A percentile compares a stretch with the other conserved stretches of the same genome.
These are phyloP conservation scores for Ceraclea dissimilis DNA, from an alignment of 2,888 invertebrate genomes.

Conservation along the genomic window DNA sequence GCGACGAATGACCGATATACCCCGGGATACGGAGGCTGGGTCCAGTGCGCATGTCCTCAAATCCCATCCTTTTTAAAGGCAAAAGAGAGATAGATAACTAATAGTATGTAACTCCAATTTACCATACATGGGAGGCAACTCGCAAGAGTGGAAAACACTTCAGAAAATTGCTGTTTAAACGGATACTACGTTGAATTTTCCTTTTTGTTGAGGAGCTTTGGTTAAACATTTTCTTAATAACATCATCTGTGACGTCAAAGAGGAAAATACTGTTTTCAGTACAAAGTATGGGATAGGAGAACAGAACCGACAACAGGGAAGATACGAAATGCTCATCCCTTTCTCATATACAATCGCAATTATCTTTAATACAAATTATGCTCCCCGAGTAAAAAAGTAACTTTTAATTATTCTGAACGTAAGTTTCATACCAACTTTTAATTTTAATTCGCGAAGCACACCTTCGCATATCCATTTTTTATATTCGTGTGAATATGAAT, in stretches of 20 bases:
- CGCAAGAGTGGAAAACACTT: neutral
- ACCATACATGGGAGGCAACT: neutral
- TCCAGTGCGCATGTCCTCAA: slow-evolving; percentile 18
- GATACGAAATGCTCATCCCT: slow-evolving; percentile 3
- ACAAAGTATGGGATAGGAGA: slow-evolving; percentile 15
- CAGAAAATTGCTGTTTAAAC: neutral
- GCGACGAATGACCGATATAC: slow-evolving; percentile 25
- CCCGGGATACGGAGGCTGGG: slow-evolving; percentile 17
- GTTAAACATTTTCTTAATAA: neutral
- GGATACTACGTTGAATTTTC: neutral
- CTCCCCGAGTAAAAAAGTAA: slow-evolving; percentile 1
- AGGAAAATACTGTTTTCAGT: slow-evolving; percentile 9
- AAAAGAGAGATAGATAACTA: slow-evolving; percentile 9
- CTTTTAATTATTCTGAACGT: neutral
- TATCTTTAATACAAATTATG: neutral
- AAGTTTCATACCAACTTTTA: too few species aligned
- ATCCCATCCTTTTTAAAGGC: neutral
- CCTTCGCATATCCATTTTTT: too few species aligned
- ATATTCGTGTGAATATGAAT: too few species aligned
- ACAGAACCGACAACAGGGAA: slow-evolving; percentile 12
- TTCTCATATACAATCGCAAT: neutral
- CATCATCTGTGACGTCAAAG: slow-evolving; percentile 9
- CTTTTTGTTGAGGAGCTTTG: neutral
- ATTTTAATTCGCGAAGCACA: too few species aligned
- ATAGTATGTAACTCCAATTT: neutral